phyloP scores from a whole-genome alignment of 2,888 invertebrate species.

The Glyphotaelius pellucidus region DNA sequence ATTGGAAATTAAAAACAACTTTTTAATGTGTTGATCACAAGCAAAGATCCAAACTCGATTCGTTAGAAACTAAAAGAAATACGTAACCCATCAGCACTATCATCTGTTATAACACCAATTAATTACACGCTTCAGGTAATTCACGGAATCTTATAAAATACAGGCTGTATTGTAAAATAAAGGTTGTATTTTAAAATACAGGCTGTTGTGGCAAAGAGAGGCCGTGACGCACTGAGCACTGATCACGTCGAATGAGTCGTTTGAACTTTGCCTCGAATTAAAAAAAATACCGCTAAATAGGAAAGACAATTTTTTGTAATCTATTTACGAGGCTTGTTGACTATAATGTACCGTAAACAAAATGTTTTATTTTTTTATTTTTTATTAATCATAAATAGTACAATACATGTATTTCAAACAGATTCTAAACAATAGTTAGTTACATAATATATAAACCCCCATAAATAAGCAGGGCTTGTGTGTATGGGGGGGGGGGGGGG shows the following conservation, averaged over 20 bases:
- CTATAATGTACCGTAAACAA: no score
- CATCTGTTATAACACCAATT: background rate
- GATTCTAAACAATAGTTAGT: no score
- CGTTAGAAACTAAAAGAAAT: background rate
- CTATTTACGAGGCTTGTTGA: background rate
- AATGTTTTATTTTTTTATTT: no score
- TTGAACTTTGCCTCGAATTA: conserved; percentile 28
- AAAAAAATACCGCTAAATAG: background rate
- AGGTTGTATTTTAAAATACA: no score
- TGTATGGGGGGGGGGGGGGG: no score
- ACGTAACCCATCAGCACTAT: background rate
- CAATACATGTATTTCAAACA: no score
- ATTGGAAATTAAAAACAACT: background rate
- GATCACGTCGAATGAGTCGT: background rate
- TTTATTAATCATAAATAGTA: no score
- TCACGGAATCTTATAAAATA: background rate
- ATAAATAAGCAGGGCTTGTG: no score
- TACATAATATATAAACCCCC: no score
- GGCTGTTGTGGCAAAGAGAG: background rate
- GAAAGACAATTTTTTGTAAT: conserved; percentile 12
- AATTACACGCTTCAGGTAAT: background rate
- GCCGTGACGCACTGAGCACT: background rate
- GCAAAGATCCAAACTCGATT: background rate
- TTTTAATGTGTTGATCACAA: background rate
- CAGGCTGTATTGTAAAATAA: background rate